Percentiles rank a stretch among this genome's conserved stretches.
These are phyloP conservation scores for Orgyia antiqua DNA, from an alignment of 2,888 invertebrate species.

Conservation along the genomic window DNA sequence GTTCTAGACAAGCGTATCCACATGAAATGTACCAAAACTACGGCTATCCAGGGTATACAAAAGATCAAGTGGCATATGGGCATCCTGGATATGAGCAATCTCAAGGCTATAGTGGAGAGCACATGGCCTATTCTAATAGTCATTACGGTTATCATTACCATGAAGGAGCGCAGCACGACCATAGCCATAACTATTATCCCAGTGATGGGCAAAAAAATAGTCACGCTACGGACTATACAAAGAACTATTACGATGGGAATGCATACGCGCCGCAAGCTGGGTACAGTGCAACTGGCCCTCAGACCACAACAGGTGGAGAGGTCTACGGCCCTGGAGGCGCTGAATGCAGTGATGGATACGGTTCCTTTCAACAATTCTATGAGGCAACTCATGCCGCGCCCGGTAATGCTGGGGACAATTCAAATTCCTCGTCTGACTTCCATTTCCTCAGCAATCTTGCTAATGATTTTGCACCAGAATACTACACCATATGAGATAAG, in stretches of 20 bases:
- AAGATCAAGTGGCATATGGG: conserved; percentile 73
- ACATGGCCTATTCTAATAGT: conserved; percentile 64
- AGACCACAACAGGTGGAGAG: conserved; percentile 59
- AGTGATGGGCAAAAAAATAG: conserved; percentile 71
- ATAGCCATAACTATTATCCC: conserved; percentile 64
- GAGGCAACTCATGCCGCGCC: conserved; percentile 73
- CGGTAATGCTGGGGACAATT: conserved; percentile 82
- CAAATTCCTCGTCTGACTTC: conserved; percentile 95
- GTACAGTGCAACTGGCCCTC: conserved; percentile 31
- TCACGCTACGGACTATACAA: conserved; percentile 71
- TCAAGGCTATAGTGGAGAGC: conserved; percentile 62
- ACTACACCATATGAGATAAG: conserved; percentile 84
- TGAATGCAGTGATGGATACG: conserved; percentile 82
- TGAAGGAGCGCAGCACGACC: conserved; percentile 60
- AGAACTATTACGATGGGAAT: conserved; percentile 69
- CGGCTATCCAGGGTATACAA: conserved; percentile 72
- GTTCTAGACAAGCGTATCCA: conserved; percentile 57
- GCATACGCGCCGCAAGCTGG: conserved; percentile 51
- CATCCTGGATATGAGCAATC: conserved; percentile 78
- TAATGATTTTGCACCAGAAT: conserved; percentile 95
- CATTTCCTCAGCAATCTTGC: conserved; percentile 95
- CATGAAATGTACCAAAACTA: conserved; percentile 75
- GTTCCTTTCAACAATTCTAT: conserved; percentile 85
- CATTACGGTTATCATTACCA: conserved; percentile 75
- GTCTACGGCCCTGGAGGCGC: conserved; percentile 38